These are phyloP conservation scores for Strigops habroptila DNA, from an alignment of 2,113 vertebrate species.

Conservation along the genomic window DNA sequence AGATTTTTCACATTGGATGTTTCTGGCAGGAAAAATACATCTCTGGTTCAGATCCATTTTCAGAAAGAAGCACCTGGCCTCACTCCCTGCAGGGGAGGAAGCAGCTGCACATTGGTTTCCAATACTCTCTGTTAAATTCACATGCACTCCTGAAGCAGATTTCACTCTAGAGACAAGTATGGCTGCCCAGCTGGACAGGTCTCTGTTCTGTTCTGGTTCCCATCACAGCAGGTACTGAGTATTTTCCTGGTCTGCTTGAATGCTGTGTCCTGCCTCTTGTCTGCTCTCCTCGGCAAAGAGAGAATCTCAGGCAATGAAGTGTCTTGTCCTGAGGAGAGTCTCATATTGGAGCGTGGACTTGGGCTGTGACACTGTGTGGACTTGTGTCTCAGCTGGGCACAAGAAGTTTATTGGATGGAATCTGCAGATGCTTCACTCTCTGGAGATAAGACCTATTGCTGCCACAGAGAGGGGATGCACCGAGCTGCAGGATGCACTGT, in stretches of 20 bases:
- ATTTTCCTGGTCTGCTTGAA: background rate
- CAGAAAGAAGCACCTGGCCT: background rate
- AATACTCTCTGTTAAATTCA: background rate
- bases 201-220: background rate
- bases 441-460: background rate
- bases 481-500: background rate
- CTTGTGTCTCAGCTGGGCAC: background rate
- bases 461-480: background rate
- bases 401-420: background rate
- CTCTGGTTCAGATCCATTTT: background rate
- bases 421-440: background rate
- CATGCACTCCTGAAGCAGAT: background rate
- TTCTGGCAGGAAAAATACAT: background rate
- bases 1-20: background rate
- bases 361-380: background rate
- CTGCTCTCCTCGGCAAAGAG: background rate
- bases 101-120: background rate
- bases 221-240: background rate
- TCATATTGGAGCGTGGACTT: background rate
- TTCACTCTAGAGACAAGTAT: background rate
- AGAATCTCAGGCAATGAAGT: background rate
- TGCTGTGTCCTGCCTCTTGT: background rate
- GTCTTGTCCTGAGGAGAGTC: background rate
- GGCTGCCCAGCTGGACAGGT: background rate
- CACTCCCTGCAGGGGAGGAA: background rate